phyloP scores from a whole-genome alignment of 2,888 invertebrate species.

The Trisateles emortualis region DNA sequence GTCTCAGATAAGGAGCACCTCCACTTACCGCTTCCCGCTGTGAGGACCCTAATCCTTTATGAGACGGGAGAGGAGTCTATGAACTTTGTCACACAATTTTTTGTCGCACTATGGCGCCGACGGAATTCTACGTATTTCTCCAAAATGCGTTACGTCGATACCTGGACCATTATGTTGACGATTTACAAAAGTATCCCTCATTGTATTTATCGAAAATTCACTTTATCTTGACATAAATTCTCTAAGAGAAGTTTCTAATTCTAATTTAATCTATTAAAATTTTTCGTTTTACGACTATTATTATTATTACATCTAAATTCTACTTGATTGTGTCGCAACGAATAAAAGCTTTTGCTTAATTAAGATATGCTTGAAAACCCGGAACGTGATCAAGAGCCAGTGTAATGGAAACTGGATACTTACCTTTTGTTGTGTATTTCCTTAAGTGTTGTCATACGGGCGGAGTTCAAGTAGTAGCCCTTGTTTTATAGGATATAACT shows the following conservation, averaged over 20 bases:
- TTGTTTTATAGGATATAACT: constrained; percentile 19
- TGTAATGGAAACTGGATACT: constrained; percentile 53
- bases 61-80: constrained; percentile 64
- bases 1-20: constrained; percentile 78
- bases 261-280: constrained; percentile 14
- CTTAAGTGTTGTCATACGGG: constrained; percentile 54
- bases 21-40: constrained; percentile 71
- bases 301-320: neutral
- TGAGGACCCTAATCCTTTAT: constrained; percentile 75
- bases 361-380: constrained; percentile 26
- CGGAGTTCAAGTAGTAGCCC: constrained; percentile 29
- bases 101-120: constrained; percentile 57
- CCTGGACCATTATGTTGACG: constrained; percentile 44
- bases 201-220: constrained; percentile 20
- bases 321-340: constrained; percentile 5
- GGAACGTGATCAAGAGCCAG: constrained; percentile 59
- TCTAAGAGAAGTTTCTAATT: neutral
- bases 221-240: constrained; percentile 18
- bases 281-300: constrained; percentile 18
- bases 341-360: constrained; percentile 15
- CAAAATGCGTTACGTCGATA: constrained; percentile 44
- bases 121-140: constrained; percentile 59
- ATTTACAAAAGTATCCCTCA: constrained; percentile 33
- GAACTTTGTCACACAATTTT: constrained; percentile 71
- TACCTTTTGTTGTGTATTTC: constrained; percentile 60